A percentile compares a stretch with the other conserved stretches of the same genome.
phyloP scores from a whole-genome alignment of 2,888 invertebrate genomes.

The Scaptomyza tumidula region DNA sequence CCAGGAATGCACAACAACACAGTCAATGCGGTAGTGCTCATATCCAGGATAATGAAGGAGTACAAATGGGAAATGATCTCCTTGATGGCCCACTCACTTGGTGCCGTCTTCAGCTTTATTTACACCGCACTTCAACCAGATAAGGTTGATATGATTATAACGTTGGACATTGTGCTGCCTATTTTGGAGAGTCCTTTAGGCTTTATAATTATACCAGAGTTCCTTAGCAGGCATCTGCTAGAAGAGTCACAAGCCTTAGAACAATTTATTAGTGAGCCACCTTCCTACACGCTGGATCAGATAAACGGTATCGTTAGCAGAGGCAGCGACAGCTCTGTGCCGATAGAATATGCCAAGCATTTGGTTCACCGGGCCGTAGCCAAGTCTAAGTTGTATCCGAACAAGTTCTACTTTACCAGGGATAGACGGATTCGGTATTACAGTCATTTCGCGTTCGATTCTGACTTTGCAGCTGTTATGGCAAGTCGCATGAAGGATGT shows the following conservation, averaged over 20 bases:
- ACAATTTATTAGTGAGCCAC: constrained; percentile 84
- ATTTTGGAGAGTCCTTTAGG: background rate
- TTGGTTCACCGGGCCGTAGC: constrained; percentile 86
- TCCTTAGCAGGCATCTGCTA: no score
- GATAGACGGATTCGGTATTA: constrained; percentile 54
- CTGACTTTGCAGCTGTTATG: constrained; percentile 84
- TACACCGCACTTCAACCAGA: constrained; percentile 86
- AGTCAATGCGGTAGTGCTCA: constrained; percentile 76
- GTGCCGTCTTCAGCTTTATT: constrained; percentile 86
- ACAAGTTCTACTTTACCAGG: constrained; percentile 85
- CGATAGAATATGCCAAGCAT: constrained; percentile 85
- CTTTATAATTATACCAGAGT: background rate
- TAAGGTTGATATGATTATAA: constrained; percentile 74
- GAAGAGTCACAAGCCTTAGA: background rate
- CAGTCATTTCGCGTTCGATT: no score
- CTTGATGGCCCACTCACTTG: constrained; percentile 88
- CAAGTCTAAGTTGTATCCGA: constrained; percentile 85
- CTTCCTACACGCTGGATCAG: constrained; percentile 87
- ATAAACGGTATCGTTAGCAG: constrained; percentile 85
- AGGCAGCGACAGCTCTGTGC: constrained; percentile 86
- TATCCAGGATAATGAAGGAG: constrained; percentile 86
- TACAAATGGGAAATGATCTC: constrained; percentile 89
- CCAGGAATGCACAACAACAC: constrained; percentile 85
- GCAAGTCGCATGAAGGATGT: constrained; percentile 84
- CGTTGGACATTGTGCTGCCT: constrained; percentile 67